Base-by-base conservation (phyloP, 2,797 vertebrate genomes). In the Myotis vivesi region DNA sequence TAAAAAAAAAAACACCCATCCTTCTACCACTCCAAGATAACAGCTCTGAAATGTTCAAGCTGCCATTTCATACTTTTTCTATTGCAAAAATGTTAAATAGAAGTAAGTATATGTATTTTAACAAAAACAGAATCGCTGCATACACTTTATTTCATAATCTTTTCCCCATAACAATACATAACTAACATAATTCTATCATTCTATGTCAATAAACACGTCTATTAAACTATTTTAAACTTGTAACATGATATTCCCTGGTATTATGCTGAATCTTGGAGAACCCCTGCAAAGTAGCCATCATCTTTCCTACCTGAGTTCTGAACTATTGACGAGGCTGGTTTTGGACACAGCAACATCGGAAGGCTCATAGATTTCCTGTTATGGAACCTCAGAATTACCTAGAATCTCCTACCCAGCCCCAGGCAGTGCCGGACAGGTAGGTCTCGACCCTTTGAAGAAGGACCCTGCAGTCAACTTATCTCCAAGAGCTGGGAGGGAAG, bases 281-380 rank as follows among this genome's bases (percentile, higher is more conserved):
- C 3, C 46, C 46, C 16, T 16, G 44, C n/a, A 57, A 71, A 82
- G 53, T 53, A 91, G 30, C 57, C 49, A 25, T 5, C 25, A 53
- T 64, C 53, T 84, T 95, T 82, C 36, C 69, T 69, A 71, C 2
- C 66, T 66, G 33, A 82, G 33, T 30, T 92, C 64, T 88, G 57
- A 92, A 79, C 41, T 76, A n/a, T 11, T n/a, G 8, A 81, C 10
- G 8, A 82, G 72, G 33, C 20, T 83, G 76, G 46, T 83, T 13
- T 7, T 41, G 9, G 62, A 25, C 30, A 16, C 7, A 81, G n/a
- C 19, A 46, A 17, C 6, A 77, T 30, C 25, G n/a, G 8, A 30
- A 75, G 25, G 51, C 11, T 22, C 11, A 23, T 15, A 49, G 53
- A 20, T 16, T 80, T 71, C 4, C 36, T 49, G n/a, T 30, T 9